These are phyloP conservation scores for Taphrorychus bicolor DNA, from an alignment of 2,888 invertebrate species.

Conservation along the genomic window DNA sequence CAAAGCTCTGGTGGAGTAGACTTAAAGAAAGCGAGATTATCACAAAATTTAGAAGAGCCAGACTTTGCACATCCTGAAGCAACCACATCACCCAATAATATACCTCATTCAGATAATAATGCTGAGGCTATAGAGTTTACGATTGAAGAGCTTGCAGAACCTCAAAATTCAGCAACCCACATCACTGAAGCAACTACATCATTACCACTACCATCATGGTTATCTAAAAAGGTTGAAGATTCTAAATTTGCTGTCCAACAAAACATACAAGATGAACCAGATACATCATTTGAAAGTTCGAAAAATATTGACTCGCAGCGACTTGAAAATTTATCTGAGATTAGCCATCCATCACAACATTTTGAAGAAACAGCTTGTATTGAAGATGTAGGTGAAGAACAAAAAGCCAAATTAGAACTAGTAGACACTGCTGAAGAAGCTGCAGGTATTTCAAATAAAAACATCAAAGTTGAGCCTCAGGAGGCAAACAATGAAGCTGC, in stretches of 20 bases:
- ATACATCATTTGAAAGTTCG: not conserved
- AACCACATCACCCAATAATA: too few species aligned
- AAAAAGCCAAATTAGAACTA: not conserved
- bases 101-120: too few species aligned
- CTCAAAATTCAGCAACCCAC: not conserved
- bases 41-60: not conserved
- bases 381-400: not conserved
- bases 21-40: constrained; percentile 13
- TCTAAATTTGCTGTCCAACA: too few species aligned
- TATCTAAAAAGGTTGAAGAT: too few species aligned
- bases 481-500: not conserved
- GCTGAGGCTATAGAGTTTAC: not conserved
- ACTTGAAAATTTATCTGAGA: not conserved
- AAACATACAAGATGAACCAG: not conserved
- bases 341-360: not conserved
- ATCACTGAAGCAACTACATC: not conserved
- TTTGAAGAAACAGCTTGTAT: not conserved
- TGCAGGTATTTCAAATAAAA: too few species aligned
- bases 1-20: not conserved
- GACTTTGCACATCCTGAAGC: not conserved
- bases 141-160: not conserved
- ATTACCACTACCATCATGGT: not conserved
- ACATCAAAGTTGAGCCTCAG: not conserved
- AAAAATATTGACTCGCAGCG: not conserved
- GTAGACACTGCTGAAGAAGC: not conserved